Evolutionary conservation across 2,888 invertebrate species (phyloP), one percentile per base, ranked within the genome.

Genomic region (Erannis defoliaria): DNA sequence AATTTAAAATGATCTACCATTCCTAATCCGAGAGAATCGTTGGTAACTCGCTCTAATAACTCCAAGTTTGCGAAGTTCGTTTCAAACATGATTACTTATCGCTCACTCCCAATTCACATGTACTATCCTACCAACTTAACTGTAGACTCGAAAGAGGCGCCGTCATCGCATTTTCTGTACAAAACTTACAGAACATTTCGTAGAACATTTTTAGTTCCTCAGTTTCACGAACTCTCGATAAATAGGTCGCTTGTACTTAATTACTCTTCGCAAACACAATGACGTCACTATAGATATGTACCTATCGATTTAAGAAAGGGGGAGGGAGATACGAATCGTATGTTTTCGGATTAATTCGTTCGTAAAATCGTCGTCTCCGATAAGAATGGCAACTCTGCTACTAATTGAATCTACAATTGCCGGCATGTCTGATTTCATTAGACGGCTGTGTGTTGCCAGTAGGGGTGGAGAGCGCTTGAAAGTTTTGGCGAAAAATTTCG

Each of bases 321-420:
- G 75, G 81, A 83, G 88, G 91, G 86, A 89, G 90, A 90, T 90
- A 88, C 82, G 80, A 88, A 89, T 91, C 92, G 90, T 92, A 90
- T 92, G 92, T 91, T 93, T 93, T 91, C 89, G 90, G 89, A 92
- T 91, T 91, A 91, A 93, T 93, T 93, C 92, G 90, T 90, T 93
- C 92, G 92, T 91, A 89, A 93, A 93, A 93, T 93, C 92, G 92
- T 91, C 91, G 88, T 88, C 68, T 76, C 82, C 88, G 90, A 92
- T 93, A 93, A 93, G 92, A 93, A 93, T 90, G 87, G 91, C 88
- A 88, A 90, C 86, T 89, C 87, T 88, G 86, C 61, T 91, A 89
- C 91, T 92, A 93, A 93, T 93, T 93, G 91, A 92, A 92, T 91
- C 88, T 91, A 90, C 90, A 90, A 91, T 91, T 90, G 90, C 85